Base-by-base conservation (phyloP, 2,888 invertebrate genomes). In the Ypsolopha sequella region DNA sequence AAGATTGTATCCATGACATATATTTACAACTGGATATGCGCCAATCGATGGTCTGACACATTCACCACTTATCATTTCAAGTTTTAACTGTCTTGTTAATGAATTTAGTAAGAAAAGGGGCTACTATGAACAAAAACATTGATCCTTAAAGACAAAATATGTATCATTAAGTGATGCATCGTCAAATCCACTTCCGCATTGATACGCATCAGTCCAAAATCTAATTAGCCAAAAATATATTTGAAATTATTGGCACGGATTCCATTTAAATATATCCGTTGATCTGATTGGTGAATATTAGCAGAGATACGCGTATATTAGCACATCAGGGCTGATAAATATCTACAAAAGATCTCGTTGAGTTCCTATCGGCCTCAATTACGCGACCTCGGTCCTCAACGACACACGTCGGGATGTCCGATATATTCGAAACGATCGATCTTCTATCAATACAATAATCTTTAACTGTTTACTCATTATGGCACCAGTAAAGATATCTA, bases 401-500 rank as follows among this genome's bases (percentile, higher is more conserved):
- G 58, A 52, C 56, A 59, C 64, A 71, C 64, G 64, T 64, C 62
- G 63, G 60, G 56, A 56, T 64, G 62, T 60, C 57, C 56, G 60
- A 62, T 58, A 54, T 57, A 53, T 53, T 63, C 60, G 61, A 63
- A 63, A 62, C 64, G 63, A 79, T 76, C 76, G 64, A 74, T 64
- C 65, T 70, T 53, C 58, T 60, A 52, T 66, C 59, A 66, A n/a
- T n/a, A n/a, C n/a, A n/a, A n/a, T n/a, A n/a, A 76, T 79, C 61
- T 71, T 76, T 66, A 47, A 39, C 39, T 63, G 59, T 61, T 66
- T 60, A 53, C 52, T 50, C 54, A 62, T 54, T 56, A 84, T 86
- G 84, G 70, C 86, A 51, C 79, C 84, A n/a, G 72, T 85, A 56
- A 80, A 84, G 64, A 68, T 82, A 62, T 77, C 80, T 48, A 79